Evolutionary conservation across 2,113 vertebrate species (phyloP), one percentile per base, ranked within the genome.

Genomic region (Hyaena hyaena): DNA sequence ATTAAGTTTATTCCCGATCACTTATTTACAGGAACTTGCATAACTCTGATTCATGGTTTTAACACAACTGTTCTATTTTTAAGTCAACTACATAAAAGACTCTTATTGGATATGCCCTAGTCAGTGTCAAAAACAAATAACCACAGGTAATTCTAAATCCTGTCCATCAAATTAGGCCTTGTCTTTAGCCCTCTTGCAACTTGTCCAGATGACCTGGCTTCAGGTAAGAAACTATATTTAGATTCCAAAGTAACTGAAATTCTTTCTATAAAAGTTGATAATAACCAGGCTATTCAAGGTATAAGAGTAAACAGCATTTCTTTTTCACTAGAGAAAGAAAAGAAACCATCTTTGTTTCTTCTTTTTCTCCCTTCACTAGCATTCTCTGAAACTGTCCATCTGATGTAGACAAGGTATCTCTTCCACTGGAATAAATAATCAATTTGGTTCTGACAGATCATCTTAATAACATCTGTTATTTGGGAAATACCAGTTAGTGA

Each of bases 1-100:
- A 97, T 83, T 96, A 88, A 69, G 76, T 80, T 92, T 95, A 93
- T 96, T 96, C 65, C 53, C 88, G 90, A 53, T 97, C 0, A 50
- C 9, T 95, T 95, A 90, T 81, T 94, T 43, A 82, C 48, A 81
- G 61, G 5, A 69, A 6, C 7, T 33, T 77, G 17, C 16, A n/a
- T 95, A 92, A 92, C 4, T 85, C 81, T 96, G 88, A 80, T 31
- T 71, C 45, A 73, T 82, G 31, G 39, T 87, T 93, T 87, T 73
- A 96, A 61, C 26, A 17, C 14, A 97, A 82, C 10, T 84, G 58
- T 63, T 90, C 53, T 66, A 61, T 88, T 82, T 96, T 68, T 65
- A 65, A 95, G 58, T 61, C 58, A 95, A 88, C 28, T 91, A 14
- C 2, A 65, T 39, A 94, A 92, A 4, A 88, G 5, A 55, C 16